Evolutionary conservation across 1,140 invertebrate genomes (phyloP).

Genomic region (Ips typographus): DNA sequence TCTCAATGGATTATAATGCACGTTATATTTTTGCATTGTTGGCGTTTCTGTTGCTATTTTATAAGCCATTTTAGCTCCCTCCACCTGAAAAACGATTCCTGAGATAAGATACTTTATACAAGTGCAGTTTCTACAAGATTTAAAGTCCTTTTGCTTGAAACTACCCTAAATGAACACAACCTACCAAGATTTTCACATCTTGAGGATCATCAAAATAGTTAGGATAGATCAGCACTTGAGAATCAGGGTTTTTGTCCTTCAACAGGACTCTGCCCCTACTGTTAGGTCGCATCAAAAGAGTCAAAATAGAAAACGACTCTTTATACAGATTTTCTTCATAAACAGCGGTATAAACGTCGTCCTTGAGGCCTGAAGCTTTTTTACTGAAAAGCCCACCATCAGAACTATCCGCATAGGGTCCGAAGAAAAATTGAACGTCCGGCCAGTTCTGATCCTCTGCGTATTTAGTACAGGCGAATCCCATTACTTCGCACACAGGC

Average conservation of each 20-base stretch:
- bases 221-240: conserved; percentile 73
- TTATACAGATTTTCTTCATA: conserved; percentile 68
- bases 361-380: conserved; percentile 64
- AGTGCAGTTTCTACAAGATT: too few species aligned
- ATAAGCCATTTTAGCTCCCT: conserved; percentile 71
- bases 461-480: conserved; percentile 74
- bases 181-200: conserved; percentile 67
- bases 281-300: conserved; percentile 71
- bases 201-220: conserved; percentile 73
- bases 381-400: conserved; percentile 75
- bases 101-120: too few species aligned
- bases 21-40: conserved; percentile 64
- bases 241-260: conserved; percentile 66
- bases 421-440: conserved; percentile 75
- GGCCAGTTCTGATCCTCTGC: conserved; percentile 66
- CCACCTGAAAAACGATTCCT: conserved; percentile 55
- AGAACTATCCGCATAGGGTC: conserved; percentile 68
- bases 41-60: conserved; percentile 60
- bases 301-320: conserved; percentile 68
- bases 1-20: conserved; percentile 61
- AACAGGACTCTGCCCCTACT: conserved; percentile 71
- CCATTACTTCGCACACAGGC: conserved; percentile 72
- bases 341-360: conserved; percentile 66
- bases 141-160: too few species aligned
- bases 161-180: not conserved